These are phyloP conservation scores for Albula glossodonta DNA, from an alignment of 2,113 vertebrate species.

Conservation along the genomic window DNA sequence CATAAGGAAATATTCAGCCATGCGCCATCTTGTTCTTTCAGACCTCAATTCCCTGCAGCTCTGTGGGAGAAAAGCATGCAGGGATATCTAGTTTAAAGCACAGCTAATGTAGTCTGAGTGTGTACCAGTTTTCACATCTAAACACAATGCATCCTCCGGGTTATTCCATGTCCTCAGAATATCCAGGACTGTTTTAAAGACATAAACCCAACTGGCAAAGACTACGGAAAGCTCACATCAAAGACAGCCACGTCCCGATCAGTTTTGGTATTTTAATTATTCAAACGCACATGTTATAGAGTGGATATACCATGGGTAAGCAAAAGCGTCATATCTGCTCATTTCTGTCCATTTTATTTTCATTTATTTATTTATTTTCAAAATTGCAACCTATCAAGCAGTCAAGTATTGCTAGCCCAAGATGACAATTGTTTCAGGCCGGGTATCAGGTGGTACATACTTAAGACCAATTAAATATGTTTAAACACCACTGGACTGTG, in stretches of 20 bases:
- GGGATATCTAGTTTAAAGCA: not conserved
- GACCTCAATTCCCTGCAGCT: not conserved
- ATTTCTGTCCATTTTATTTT: too few species aligned
- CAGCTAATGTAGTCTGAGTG: not conserved
- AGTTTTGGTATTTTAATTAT: too few species aligned
- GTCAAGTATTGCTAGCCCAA: not conserved
- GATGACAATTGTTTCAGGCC: not conserved
- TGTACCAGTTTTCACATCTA: not conserved
- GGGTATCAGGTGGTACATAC: not conserved
- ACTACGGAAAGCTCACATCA: too few species aligned
- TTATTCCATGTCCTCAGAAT: not conserved
- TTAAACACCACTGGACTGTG: not conserved
- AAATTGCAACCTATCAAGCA: too few species aligned
- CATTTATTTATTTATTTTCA: too few species aligned
- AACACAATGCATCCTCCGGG: not conserved
- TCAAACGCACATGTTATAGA: not conserved
- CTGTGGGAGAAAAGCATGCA: not conserved
- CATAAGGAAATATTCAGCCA: not conserved
- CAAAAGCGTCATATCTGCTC: too few species aligned
- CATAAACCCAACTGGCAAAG: not conserved
- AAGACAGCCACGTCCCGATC: too few species aligned
- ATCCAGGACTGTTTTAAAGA: too few species aligned
- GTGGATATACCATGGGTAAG: too few species aligned
- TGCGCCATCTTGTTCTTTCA: not conserved
- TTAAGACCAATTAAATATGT: not conserved